Base-by-base conservation (phyloP, 2,113 vertebrate genomes). In the Sciurus niger region DNA sequence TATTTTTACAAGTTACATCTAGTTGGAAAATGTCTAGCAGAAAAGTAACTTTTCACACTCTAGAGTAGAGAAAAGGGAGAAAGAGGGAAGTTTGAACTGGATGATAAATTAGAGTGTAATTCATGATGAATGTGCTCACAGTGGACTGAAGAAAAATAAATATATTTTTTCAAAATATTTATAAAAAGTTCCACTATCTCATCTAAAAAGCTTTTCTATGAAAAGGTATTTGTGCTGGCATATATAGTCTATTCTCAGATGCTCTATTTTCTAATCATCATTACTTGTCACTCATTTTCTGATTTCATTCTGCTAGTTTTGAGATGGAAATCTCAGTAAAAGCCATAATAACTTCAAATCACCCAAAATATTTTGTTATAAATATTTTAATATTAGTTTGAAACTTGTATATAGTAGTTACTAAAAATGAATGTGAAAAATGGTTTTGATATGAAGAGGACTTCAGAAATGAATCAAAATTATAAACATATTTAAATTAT, bases 341-440 rank as follows among this genome's bases (percentile, higher is more conserved):
- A 87, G 25, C 83, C 25, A 65, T 87, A 74, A 83, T 32, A 65
- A 14, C 14, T 91, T 94, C 78, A 88, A 93, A 40, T 65, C 48
- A 22, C 68, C 60, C 78, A 2, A 78, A 46, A 55, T 84, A 70
- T 34, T 86, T 84, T 95, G 17, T 82, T 67, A 76, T 4, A 76
- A 40, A 90, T 80, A 53, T 58, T 84, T 82, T 51, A 55, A 58
- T 68, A 89, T 30, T 73, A 48, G 6, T 16, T 40, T 76, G 8
- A 53, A 55, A 7, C 22, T 30, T 95, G 1, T 30, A 7, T 60
- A 8, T 43, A 4, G 8, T 37, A 24, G 37, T 84, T 91, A 65
- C 55, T 76, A 58, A 48, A 91, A 88, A 48, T 51, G 17, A 3
- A 28, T 60, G 17, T 88, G 10, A 4, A 92, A 79, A 92, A 53